Evolutionary conservation across 2,113 vertebrate species (phyloP).

Genomic region (Chaetodon trifascialis): DNA sequence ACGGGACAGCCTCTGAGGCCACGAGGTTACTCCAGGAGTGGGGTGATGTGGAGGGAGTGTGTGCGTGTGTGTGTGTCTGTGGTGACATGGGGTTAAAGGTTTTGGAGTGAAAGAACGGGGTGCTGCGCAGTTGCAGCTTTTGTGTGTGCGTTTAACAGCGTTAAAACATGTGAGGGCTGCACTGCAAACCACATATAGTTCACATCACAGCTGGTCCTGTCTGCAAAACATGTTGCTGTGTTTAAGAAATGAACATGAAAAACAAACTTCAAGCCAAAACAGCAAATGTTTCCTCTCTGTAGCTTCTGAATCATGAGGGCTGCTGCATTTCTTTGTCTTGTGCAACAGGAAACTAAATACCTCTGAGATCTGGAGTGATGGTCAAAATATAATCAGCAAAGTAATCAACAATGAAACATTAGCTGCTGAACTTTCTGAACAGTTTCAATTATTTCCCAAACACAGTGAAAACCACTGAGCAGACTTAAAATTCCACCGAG

Average conservation of each 20-base stretch:
- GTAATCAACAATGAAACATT: background rate
- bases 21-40: slow-evolving; percentile 45
- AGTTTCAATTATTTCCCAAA: background rate
- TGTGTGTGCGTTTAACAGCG: background rate
- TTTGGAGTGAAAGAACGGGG: slow-evolving; percentile 5
- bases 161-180: background rate
- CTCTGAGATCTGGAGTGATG: background rate
- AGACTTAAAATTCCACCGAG: slow-evolving; percentile 1
- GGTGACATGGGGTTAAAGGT: slow-evolving; percentile 46
- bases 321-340: background rate
- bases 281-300: background rate
- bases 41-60: slow-evolving; percentile 41
- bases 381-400: background rate
- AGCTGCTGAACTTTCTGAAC: too few species aligned
- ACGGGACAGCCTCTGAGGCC: slow-evolving; percentile 59
- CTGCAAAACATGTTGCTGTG: background rate
- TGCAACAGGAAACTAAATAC: background rate
- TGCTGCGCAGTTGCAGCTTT: background rate
- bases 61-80: slow-evolving; percentile 27
- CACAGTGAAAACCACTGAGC: background rate
- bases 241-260: background rate
- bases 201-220: background rate
- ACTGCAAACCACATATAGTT: background rate
- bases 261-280: background rate
- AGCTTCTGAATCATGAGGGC: background rate